Conservation (phyloP, 2,888 invertebrate species). For the Acronicta leporina region DNA sequence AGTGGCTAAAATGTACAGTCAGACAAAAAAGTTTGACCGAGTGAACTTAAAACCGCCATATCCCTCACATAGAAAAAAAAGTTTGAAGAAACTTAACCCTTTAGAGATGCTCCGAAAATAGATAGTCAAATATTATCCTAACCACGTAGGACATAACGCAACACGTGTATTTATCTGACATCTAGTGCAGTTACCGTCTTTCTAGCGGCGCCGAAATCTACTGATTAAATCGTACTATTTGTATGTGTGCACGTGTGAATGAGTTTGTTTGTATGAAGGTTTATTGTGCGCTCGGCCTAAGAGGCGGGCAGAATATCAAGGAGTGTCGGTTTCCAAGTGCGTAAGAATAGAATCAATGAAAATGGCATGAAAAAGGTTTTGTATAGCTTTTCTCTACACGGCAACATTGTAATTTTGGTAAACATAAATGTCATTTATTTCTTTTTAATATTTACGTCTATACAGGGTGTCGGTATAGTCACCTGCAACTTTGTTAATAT, state of each 20-base stretch:
- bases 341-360: neutral
- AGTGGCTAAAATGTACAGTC: conserved; percentile 25
- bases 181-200: conserved; percentile 77
- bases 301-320: conserved; percentile 39
- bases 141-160: conserved; percentile 79
- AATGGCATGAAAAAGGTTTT: neutral
- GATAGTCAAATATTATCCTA: conserved; percentile 57
- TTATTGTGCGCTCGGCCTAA: conserved; percentile 31
- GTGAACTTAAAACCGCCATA: conserved; percentile 12
- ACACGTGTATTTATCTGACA: conserved; percentile 82
- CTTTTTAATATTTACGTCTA: too few species aligned
- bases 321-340: conserved; percentile 1
- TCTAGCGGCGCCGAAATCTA: conserved; percentile 80
- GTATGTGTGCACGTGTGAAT: conserved; percentile 55
- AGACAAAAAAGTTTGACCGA: conserved; percentile 16
- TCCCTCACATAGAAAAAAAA: conserved; percentile 30
- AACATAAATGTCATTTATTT: too few species aligned
- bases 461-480: too few species aligned
- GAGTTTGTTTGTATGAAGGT: conserved; percentile 49
- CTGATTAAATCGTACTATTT: conserved; percentile 63
- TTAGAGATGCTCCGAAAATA: conserved; percentile 54
- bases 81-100: conserved; percentile 48
- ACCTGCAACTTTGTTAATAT: too few species aligned
- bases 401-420: too few species aligned
- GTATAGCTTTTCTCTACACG: too few species aligned